Conservation (phyloP, 2,888 invertebrate genomes). For the Zaprionus obscuricornis region DNA sequence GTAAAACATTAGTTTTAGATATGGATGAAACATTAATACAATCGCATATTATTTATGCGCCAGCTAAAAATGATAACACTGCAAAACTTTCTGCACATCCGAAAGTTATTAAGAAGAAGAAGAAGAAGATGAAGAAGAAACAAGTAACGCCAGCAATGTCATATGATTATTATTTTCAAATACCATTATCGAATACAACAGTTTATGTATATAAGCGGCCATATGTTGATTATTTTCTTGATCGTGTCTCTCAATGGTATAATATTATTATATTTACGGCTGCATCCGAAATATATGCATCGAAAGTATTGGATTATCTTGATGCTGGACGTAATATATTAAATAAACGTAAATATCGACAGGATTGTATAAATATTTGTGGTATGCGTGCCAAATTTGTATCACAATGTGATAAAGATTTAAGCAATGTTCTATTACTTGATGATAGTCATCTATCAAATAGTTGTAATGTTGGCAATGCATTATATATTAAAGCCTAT, state of each 20-base stretch:
- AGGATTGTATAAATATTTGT: slow-evolving; percentile 33
- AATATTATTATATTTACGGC: slow-evolving; percentile 40
- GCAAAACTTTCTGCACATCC: too few relatives aligned
- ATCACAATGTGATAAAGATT: slow-evolving; percentile 3
- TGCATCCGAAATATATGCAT: slow-evolving; percentile 26
- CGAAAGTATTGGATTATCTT: slow-evolving; percentile 31
- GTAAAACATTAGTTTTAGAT: slow-evolving; percentile 52
- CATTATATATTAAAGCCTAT: slow-evolving; percentile 34
- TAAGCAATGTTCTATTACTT: slow-evolving; percentile 35
- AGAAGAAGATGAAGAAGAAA: background rate
- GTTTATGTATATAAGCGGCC: slow-evolving; percentile 53
- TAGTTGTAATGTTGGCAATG: slow-evolving; percentile 41
- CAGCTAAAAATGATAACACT: too few relatives aligned
- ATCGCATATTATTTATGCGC: too few relatives aligned
- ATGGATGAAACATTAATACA: slow-evolving; percentile 54
- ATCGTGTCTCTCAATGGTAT: slow-evolving; percentile 51
- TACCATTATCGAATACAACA: background rate
- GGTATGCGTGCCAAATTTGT: slow-evolving; percentile 31
- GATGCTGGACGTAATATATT: slow-evolving; percentile 38
- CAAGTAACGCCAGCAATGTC: slow-evolving; percentile 1
- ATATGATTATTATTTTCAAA: slow-evolving; percentile 26
- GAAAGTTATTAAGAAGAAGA: too few relatives aligned
- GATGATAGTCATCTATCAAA: slow-evolving; percentile 40
- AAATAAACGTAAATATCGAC: slow-evolving; percentile 27
- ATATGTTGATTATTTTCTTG: slow-evolving; percentile 46